Base-by-base conservation (phyloP, 30 jellyfish, hydroid and myxozoan species). In the Rhopilema esculentum region DNA sequence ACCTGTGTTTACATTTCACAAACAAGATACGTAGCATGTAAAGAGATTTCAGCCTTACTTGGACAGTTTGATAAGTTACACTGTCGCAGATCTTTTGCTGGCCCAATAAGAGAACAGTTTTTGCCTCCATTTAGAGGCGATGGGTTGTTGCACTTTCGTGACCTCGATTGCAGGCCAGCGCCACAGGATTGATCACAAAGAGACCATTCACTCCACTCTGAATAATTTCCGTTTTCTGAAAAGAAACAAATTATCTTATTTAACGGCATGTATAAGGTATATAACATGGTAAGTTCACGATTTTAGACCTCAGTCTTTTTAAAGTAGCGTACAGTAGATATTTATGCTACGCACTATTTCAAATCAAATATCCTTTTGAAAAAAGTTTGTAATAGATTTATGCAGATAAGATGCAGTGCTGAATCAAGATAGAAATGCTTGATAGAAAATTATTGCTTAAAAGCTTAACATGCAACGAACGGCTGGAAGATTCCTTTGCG, bases 171-270 rank as follows among this genome's bases (percentile, higher is more conserved):
- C 27, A 51, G 29, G 12, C 99, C 96, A 27, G 64, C 49, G 49
- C 99, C 99, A 85, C 99, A 94, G 15, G 97, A 85, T 0, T 61
- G 92, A 68, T 91, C 99, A 86, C 99, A 94, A 19, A 94, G 74
- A 0, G 95, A 21, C 99, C 99, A 94, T 4, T 84, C 88, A 32
- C 97, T 81, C 99, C 99, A 94, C 21, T 90, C 99, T 15, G 99
- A 94, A 63, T 80, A 85, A 53, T 81, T 82, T 17, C 99, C 99
- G 75, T 94, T 74, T 48, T 79, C 99, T 94, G 72, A 69, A 68
- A 33, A 51, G 27, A 49, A 20, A 68, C 33, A 72, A 16, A 0
- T 2, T n/a, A 17, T 1, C 6, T 7, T n/a, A 2, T 40, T 40
- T 6, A 40, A 64, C n/a, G n/a, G n/a, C n/a, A n/a, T n/a, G n/a